Base-by-base conservation (phyloP, 1,140 invertebrate species). In the Orussus abietinus region DNA sequence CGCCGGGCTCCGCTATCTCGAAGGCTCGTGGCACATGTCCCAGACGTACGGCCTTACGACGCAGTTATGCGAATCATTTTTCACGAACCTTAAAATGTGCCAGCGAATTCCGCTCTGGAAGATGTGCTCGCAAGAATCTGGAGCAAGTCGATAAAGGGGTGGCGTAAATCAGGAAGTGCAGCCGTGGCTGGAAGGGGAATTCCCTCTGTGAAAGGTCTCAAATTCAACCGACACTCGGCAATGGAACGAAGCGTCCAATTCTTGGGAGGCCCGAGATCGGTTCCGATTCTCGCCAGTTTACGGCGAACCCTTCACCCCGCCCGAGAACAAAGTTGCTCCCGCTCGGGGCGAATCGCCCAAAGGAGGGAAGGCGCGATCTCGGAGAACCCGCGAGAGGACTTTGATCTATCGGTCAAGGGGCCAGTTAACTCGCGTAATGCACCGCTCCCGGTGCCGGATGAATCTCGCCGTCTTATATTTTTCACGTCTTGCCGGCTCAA, bases 211-310 rank as follows among this genome's bases (percentile, higher is more conserved):
- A 18, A 31, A 47, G 34, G 50, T 21, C 38, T 41, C 32, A 47
- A 50, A 47, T 54, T 51, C 51, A 54, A 51, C 34, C 47, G 49
- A 49, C 46, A 49, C 22, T 15, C 21, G 12, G 37, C 30, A 12
- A 11, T 10, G 13, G 19, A n/a, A 13, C 29, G 19, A 32, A 18
- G 36, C 9, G 11, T 19, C 36, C 5, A 12, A 7, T 14, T 31
- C 15, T n/a, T 12, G 12, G 28, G 17, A 22, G 21, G 20, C 12
- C 15, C 5, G 28, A 25, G 28, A 14, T 12, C 35, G 25, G 35
- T 25, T 25, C 13, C 9, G 18, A 37, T 3, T 37, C 13, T 26
- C 22, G 9, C 17, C 35, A 25, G 28, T 12, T 25, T 12, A 37
- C 28, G 11, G 35, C 17, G 21, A 22, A 37, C 35, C n/a, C 3